Percentiles rank a stretch among this genome's conserved stretches.
Conservation (phyloP, 2,113 vertebrate species). For the Seriola aureovittata region DNA sequence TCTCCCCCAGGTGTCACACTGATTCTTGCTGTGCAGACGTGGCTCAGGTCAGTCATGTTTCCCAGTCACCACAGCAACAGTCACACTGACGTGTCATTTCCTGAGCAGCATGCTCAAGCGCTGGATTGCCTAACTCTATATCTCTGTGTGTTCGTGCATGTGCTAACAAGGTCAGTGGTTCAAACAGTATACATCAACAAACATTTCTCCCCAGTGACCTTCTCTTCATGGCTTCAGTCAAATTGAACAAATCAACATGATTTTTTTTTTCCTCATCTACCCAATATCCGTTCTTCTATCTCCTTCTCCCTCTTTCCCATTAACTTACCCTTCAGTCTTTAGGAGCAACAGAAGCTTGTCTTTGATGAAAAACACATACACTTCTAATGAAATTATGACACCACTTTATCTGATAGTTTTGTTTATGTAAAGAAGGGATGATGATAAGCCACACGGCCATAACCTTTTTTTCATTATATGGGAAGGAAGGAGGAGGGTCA, state of each 20-base stretch:
- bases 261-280: conserved; percentile 9
- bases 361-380: conserved; percentile 35
- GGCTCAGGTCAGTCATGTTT: conserved; percentile 54
- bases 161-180: conserved; percentile 65
- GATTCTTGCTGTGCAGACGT: conserved; percentile 31
- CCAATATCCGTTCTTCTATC: conserved; percentile 16
- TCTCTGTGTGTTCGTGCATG: conserved; percentile 22
- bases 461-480: neutral
- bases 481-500: neutral
- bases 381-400: conserved; percentile 40
- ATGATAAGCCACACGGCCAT: conserved; percentile 5
- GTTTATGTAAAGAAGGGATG: conserved; percentile 4
- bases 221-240: conserved; percentile 66
- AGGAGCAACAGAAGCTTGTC: conserved; percentile 16
- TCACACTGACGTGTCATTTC: conserved; percentile 46
- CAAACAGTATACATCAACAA: conserved; percentile 63
- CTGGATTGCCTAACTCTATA: conserved; percentile 20
- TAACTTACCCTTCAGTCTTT: conserved; percentile 38
- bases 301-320: conserved; percentile 22
- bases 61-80: conserved; percentile 74
- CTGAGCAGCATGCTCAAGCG: conserved; percentile 29
- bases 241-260: conserved; percentile 68
- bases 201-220: conserved; percentile 64
- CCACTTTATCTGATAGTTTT: conserved; percentile 38
- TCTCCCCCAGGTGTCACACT: conserved; percentile 4